Evolutionary conservation across 2,113 vertebrate species (phyloP), one percentile per base, ranked within the genome.

Genomic region (Campylomormyrus tamandua): DNA sequence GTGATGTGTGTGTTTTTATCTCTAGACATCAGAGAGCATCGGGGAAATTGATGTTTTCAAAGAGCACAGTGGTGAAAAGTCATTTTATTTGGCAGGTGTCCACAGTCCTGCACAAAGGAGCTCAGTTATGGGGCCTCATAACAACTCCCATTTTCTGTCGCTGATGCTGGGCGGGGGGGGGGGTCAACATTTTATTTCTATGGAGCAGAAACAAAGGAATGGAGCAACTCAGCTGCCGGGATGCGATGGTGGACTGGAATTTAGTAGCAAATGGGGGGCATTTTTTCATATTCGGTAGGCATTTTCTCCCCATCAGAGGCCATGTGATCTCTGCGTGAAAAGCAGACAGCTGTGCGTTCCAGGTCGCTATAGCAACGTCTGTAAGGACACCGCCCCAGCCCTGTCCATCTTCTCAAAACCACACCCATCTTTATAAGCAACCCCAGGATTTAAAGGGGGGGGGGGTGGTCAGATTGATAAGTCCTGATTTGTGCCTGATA

Each of bases 71-170:
- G 27, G 46, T 80, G 77, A 80, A 89, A 80, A 39, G 50, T 48
- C 31, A 48, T 52, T 89, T 83, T 49, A 42, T 89, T 83, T 42
- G 48, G 21, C 17, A 27, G 88, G 88, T 31, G 35, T 74, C 50
- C 27, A 13, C 35, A 83, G 48, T 77, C 70, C 88, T 15, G 74
- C 21, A 89, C 70, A 88, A 89, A 89, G 50, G 21, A 53, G 74
- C 70, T 56, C 48, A 19, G 49, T 42, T 56, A 53, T 74, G 35
- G 35, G 2, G 19, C 35, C 49, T 89, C 62, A 83, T 53, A 89
- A 89, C 49, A 53, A 49, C 50, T 83, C 49, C 74, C 49, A 89
- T 89, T 83, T 89, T 83, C 49, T 89, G 66, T 50, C 50, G 70
- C n/a, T 53, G 70, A 50, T 27, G 66, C 88, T 88, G 56, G n/a